Evolutionary conservation across 2,797 vertebrate species (phyloP).

Genomic region (Numenius phaeopus): DNA sequence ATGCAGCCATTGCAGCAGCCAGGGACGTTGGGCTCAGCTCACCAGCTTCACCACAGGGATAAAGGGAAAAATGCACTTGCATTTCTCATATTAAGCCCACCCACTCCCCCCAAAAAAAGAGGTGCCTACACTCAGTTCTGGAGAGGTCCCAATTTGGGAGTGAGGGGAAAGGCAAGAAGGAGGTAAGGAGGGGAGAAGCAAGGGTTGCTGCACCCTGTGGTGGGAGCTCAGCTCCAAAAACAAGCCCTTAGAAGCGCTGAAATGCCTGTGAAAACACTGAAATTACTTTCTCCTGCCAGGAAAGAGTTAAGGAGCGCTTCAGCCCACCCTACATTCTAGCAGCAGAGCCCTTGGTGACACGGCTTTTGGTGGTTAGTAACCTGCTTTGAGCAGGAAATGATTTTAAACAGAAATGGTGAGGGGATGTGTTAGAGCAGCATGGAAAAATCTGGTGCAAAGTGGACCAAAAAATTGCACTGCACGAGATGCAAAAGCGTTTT

Average conservation of each 20-base stretch:
- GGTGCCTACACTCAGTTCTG: neutral
- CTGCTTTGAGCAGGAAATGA: neutral
- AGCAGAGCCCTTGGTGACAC: neutral
- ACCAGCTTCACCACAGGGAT: accelerated
- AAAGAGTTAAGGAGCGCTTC: neutral
- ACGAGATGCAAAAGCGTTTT: accelerated
- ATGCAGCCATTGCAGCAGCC: accelerated
- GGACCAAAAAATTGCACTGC: neutral
- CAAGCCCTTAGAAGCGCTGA: neutral
- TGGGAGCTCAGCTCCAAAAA: neutral
- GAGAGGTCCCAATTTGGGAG: accelerated
- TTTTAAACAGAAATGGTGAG: neutral
- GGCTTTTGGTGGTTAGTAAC: neutral
- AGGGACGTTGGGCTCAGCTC: neutral
- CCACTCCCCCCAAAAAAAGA: accelerated
- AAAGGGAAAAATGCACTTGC: neutral
- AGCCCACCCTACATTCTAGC: neutral
- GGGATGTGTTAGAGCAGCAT: neutral
- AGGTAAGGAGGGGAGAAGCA: neutral
- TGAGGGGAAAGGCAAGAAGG: neutral
- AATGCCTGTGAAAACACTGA: neutral
- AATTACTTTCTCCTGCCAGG: neutral
- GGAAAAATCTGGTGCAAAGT: neutral
- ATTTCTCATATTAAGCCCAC: neutral
- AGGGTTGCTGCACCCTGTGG: neutral